A percentile compares a stretch with the other conserved stretches of the same genome.
Evolutionary conservation across 2,888 invertebrate species (phyloP).

Genomic region (Zeuzera pyrina): DNA sequence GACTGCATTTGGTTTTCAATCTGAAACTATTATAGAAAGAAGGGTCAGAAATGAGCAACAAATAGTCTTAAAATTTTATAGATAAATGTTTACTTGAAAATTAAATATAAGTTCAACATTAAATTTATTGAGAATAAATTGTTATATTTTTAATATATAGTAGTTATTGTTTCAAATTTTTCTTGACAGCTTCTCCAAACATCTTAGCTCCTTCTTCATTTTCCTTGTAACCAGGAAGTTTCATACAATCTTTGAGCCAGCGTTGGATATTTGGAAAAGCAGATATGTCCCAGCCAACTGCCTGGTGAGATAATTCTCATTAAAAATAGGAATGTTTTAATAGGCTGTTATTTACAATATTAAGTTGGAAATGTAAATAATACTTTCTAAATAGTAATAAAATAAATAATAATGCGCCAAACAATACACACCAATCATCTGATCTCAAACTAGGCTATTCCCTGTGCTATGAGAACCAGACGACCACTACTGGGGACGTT

Average conservation of each 20-base stretch:
- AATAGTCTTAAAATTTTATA: constrained; percentile 79
- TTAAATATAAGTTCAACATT: constrained; percentile 2
- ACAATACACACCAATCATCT: no score
- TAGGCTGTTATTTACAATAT: neutral
- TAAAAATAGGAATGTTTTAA: no score
- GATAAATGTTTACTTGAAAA: constrained; percentile 19
- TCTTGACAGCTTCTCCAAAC: constrained; percentile 72
- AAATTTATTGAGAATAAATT: constrained; percentile 5
- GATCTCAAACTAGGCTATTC: no score
- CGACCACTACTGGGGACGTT: no score
- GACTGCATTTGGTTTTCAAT: constrained; percentile 69
- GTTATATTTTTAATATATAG: constrained; percentile 7
- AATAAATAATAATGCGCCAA: no score
- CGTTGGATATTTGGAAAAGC: constrained; percentile 70
- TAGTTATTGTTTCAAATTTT: constrained; percentile 40
- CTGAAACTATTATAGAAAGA: constrained; percentile 77
- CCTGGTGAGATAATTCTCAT: no score
- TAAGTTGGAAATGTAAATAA: neutral
- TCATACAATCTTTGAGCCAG: constrained; percentile 74
- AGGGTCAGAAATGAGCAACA: constrained; percentile 91
- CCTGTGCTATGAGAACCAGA: no score
- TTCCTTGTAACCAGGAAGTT: constrained; percentile 72
- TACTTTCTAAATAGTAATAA: neutral
- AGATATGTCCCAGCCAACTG: constrained; percentile 72
- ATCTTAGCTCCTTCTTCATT: constrained; percentile 73